These are phyloP conservation scores for Acropternis orthonyx DNA, from an alignment of 2,797 vertebrate species.

Conservation along the genomic window DNA sequence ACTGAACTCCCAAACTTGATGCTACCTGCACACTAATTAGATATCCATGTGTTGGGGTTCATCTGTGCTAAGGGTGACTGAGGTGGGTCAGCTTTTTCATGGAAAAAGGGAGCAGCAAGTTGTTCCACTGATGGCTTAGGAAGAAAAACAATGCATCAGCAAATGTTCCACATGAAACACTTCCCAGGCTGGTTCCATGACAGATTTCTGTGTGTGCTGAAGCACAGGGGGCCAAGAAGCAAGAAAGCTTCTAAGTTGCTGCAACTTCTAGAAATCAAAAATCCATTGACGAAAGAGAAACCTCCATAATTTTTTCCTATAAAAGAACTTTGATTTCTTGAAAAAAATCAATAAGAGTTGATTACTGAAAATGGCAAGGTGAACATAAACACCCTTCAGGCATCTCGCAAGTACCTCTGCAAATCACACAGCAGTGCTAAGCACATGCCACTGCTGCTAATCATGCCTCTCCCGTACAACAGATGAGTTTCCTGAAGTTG, in stretches of 20 bases:
- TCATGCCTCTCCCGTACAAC: neutral
- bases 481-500: neutral
- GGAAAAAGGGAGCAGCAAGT: neutral
- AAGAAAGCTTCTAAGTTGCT: neutral
- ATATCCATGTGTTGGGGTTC: neutral
- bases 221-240: neutral
- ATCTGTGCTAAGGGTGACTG: neutral
- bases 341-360: conserved; percentile 7
- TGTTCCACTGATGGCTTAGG: neutral
- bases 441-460: neutral
- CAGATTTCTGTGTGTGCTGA: neutral
- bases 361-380: conserved; percentile 41
- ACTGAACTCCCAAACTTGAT: neutral
- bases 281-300: neutral
- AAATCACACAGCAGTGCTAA: neutral
- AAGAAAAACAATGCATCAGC: neutral
- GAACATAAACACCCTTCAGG: conserved; percentile 21
- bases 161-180: neutral
- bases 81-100: neutral
- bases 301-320: neutral
- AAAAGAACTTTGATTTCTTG: conserved; percentile 23
- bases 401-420: conserved; percentile 9
- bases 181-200: neutral
- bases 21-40: neutral
- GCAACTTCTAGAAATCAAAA: conserved; percentile 15